Conservation (phyloP, 2,888 invertebrate genomes). For the Nesidiocoris tenuis region DNA sequence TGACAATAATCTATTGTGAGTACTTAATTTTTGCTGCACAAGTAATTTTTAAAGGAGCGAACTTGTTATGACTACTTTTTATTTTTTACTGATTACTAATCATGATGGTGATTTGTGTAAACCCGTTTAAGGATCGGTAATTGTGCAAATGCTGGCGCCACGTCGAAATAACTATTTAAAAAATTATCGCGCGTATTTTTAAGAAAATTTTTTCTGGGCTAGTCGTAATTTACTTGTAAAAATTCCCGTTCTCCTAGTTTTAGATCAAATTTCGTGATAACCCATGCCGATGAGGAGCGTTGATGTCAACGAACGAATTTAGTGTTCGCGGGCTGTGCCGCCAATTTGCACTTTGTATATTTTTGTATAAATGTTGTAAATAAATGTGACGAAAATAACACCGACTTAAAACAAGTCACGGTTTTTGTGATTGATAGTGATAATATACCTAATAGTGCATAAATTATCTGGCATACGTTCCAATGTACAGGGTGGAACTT, state of each 20-base stretch:
- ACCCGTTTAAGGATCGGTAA: not conserved
- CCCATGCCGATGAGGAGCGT: not conserved
- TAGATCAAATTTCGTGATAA: constrained; percentile 20
- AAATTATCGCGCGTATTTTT: not conserved
- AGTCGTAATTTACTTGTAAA: constrained; percentile 36
- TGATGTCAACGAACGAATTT: constrained; percentile 3
- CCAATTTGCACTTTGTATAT: constrained; percentile 26
- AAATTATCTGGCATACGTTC: not conserved
- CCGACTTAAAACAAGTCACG: constrained; percentile 22
- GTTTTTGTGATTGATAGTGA: constrained; percentile 42
- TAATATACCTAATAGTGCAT: constrained; percentile 22
- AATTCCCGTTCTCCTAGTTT: constrained; percentile 1
- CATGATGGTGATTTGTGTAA: too few species aligned
- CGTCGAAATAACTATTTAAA: not conserved
- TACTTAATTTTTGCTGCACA: too few species aligned
- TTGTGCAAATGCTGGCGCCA: not conserved
- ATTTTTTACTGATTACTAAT: too few species aligned
- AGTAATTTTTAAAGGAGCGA: too few species aligned
- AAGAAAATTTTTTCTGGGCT: constrained; percentile 21
- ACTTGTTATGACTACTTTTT: too few species aligned
- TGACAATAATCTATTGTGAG: too few species aligned
- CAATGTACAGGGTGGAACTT: not conserved
- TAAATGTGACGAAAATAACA: constrained; percentile 5
- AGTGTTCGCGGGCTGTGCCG: not conserved
- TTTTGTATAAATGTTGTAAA: constrained; percentile 9